Conservation (phyloP, 2,797 vertebrate species). For the Pangasius sanitwongsei region DNA sequence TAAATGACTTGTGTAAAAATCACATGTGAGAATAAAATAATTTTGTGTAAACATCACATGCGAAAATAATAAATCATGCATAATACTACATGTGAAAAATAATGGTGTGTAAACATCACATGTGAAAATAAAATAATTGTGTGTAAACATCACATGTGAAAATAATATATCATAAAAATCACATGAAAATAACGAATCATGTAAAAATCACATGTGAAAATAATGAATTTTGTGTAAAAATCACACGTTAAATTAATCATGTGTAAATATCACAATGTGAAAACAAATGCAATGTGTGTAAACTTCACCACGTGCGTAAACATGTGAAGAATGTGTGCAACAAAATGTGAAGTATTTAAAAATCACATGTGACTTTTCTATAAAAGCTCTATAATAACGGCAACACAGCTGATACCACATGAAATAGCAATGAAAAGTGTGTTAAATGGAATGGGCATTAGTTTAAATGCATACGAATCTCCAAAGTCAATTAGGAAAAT, state of each 20-base stretch:
- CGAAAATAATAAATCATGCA: too few species aligned
- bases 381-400: not conserved
- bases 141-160: not conserved
- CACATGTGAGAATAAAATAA: not conserved
- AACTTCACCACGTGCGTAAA: not conserved
- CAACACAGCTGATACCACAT: not conserved
- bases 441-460: not conserved
- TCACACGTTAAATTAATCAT: too few species aligned
- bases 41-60: not conserved
- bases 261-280: too few species aligned
- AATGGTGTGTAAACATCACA: not conserved
- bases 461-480: not conserved
- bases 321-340: not conserved
- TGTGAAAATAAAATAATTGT: not conserved
- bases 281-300: not conserved
- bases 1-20: not conserved
- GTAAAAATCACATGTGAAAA: not conserved
- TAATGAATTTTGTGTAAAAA: not conserved
- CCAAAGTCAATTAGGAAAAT: not conserved
- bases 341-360: not conserved
- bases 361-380: not conserved
- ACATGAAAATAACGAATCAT: not conserved
- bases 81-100: not conserved
- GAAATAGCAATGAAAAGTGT: not conserved
- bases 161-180: not conserved